phyloP scores from a whole-genome alignment of 2,797 vertebrate species.

The Spinibarbus caldwelli region DNA sequence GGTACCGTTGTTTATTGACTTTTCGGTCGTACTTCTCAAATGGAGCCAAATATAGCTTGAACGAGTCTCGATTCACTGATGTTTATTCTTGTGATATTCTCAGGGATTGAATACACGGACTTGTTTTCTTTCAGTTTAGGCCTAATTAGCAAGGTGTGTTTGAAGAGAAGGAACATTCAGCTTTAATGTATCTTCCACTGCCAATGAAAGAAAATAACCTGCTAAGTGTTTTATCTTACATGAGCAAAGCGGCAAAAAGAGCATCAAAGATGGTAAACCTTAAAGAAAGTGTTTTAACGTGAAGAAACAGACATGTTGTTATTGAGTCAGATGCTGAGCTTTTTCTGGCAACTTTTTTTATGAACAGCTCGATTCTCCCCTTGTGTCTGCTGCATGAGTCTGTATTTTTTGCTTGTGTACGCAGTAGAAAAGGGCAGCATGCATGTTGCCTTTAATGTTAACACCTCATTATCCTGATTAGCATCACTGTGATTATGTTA shows the following conservation, averaged over 20 bases:
- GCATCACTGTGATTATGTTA: constrained; percentile 68
- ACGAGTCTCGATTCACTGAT: constrained; percentile 16
- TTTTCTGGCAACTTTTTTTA: not conserved
- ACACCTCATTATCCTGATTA: constrained; percentile 73
- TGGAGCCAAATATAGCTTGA: constrained; percentile 35
- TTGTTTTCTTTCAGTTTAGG: not conserved
- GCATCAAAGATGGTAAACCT: not conserved
- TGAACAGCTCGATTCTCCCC: not conserved
- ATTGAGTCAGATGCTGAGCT: not conserved
- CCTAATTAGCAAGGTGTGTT: constrained; percentile 10
- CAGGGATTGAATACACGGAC: constrained; percentile 33
- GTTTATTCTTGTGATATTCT: constrained; percentile 54
- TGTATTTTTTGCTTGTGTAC: constrained; percentile 1
- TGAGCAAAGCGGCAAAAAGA: not conserved
- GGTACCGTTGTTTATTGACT: constrained; percentile 31
- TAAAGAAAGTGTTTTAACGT: not conserved
- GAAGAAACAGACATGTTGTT: not conserved
- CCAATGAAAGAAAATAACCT: not conserved
- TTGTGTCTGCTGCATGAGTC: not conserved
- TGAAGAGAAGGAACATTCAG: constrained; percentile 3
- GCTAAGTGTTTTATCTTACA: constrained; percentile 28
- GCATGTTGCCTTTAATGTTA: constrained; percentile 50
- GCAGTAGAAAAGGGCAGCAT: not conserved
- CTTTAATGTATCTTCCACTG: not conserved
- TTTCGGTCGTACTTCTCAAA: not conserved